phyloP scores from a whole-genome alignment of 2,113 vertebrate species.

The Brienomyrus longianalis region DNA sequence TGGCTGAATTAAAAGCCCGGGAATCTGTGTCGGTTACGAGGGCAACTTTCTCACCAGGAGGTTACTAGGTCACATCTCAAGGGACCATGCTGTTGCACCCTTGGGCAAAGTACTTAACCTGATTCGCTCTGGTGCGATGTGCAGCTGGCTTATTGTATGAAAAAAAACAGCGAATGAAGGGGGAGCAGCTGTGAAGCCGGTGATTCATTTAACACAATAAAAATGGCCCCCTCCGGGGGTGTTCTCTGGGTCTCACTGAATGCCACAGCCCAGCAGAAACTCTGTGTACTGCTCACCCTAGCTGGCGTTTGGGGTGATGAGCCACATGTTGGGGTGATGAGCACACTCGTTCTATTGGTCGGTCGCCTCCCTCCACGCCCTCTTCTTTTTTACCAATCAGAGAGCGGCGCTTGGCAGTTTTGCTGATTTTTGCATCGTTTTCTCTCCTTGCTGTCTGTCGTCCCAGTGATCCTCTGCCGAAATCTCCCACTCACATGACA shows the following conservation, averaged over 20 bases:
- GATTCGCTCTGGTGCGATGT: background rate
- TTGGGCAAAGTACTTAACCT: background rate
- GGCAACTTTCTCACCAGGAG: background rate
- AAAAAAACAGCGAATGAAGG: background rate
- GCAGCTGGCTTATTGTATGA: background rate
- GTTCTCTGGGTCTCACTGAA: background rate
- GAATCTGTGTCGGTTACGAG: conserved; percentile 36
- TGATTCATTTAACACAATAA: background rate
- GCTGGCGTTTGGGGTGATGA: background rate
- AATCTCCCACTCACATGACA: background rate
- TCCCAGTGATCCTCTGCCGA: background rate
- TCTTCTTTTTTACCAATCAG: background rate
- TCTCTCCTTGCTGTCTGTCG: background rate
- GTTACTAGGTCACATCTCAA: background rate
- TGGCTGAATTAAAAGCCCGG: conserved; percentile 41
- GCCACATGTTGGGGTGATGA: background rate
- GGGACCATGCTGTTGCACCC: background rate
- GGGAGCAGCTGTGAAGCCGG: background rate
- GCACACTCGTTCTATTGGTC: background rate
- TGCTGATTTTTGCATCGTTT: background rate
- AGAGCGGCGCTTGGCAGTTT: background rate
- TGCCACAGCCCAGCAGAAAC: background rate
- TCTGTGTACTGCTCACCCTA: background rate
- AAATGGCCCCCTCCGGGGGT: background rate
- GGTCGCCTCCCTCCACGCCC: background rate